phyloP scores from a whole-genome alignment of 1,140 invertebrate genomes.

The Manduca sexta region DNA sequence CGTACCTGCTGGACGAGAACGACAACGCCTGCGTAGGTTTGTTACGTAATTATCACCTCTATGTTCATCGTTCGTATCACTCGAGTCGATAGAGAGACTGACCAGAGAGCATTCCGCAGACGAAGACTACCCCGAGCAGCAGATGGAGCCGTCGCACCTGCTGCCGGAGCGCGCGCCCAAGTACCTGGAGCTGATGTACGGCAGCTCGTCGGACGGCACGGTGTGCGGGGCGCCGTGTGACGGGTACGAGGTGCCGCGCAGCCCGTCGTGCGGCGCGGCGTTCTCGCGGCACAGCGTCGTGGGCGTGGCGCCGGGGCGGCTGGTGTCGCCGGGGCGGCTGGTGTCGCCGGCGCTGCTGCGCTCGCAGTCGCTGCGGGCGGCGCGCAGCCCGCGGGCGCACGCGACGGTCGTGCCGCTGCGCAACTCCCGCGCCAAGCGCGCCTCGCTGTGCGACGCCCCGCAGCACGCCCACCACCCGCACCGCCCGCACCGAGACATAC shows the following conservation, averaged over 20 bases:
- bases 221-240: slow-evolving; percentile 56
- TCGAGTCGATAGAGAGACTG: neutral
- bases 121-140: slow-evolving; percentile 52
- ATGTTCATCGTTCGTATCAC: neutral
- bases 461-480: slow-evolving; percentile 6
- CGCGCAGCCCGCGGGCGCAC: slow-evolving; percentile 41
- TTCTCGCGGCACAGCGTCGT: slow-evolving; percentile 53
- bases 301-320: slow-evolving; percentile 51
- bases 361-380: slow-evolving; percentile 43
- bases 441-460: slow-evolving; percentile 41
- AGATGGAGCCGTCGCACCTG: slow-evolving; percentile 56
- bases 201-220: slow-evolving; percentile 58
- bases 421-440: slow-evolving; percentile 43
- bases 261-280: slow-evolving; percentile 32
- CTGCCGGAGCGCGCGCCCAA: slow-evolving; percentile 68
- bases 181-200: slow-evolving; percentile 75
- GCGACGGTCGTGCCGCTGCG: slow-evolving; percentile 56
- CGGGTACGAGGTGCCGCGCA: slow-evolving; percentile 76
- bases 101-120: slow-evolving; percentile 30
- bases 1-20: slow-evolving; percentile 68
- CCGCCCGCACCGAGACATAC: slow-evolving; percentile 1
- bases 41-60: slow-evolving; percentile 16
- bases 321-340: slow-evolving; percentile 48
- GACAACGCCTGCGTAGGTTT: slow-evolving; percentile 61
- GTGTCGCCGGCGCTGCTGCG: slow-evolving; percentile 40